These are phyloP conservation scores for Conistra vaccinii DNA, from an alignment of 2,888 invertebrate species.

Conservation along the genomic window DNA sequence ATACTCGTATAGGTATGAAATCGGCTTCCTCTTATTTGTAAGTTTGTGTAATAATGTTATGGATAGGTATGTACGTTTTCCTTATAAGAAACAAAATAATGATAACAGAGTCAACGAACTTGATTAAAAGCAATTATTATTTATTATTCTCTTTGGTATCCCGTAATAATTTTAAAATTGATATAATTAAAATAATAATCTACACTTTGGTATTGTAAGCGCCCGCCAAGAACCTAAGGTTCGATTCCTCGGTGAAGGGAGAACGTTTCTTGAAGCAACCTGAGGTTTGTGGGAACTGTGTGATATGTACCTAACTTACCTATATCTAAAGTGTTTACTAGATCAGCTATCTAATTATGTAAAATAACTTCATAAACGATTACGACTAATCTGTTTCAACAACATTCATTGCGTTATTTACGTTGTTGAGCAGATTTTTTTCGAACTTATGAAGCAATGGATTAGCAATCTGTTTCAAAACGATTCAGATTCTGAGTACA, in stretches of 20 bases:
- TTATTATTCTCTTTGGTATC: not conserved
- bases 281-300: not conserved
- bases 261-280: not conserved
- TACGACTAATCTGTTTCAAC: too few relatives aligned
- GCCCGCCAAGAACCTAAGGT: not conserved
- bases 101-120: constrained; percentile 42
- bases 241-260: not conserved
- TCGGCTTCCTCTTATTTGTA: not conserved
- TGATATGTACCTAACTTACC: too few relatives aligned
- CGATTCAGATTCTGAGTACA: too few relatives aligned
- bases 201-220: not conserved
- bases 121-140: constrained; percentile 18
- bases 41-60: not conserved
- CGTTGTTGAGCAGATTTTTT: too few relatives aligned
- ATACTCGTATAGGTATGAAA: not conserved
- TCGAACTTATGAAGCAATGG: too few relatives aligned
- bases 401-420: too few relatives aligned
- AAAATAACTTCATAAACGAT: too few relatives aligned
- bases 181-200: not conserved
- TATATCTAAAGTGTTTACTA: too few relatives aligned
- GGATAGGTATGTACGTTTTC: constrained; percentile 14
- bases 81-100: constrained; percentile 7
- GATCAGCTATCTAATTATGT: too few relatives aligned
- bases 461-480: too few relatives aligned
- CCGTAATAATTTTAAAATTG: not conserved